Percentiles rank a stretch among this genome's conserved stretches.
Evolutionary conservation across 2,888 invertebrate genomes (phyloP).

Genomic region (Ryuthela nishihirai): DNA sequence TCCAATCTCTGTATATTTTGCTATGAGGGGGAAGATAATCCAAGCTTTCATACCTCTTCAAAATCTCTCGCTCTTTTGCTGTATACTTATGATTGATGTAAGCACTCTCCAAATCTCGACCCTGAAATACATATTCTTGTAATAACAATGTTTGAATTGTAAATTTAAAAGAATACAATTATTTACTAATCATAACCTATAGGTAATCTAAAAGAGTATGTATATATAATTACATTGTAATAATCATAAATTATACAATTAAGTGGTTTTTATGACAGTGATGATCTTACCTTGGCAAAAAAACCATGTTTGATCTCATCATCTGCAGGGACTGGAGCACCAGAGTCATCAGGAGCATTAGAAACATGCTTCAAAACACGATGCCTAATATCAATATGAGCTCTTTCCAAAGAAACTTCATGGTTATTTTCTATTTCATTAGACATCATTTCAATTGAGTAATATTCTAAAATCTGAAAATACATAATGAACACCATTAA

Average conservation of each 20-base stretch:
- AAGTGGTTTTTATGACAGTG: neutral
- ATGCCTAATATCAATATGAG: too few species aligned
- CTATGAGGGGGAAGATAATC: constrained; percentile 52
- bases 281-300: constrained; percentile 18
- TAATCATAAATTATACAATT: neutral
- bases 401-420: too few species aligned
- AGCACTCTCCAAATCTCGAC: constrained; percentile 51
- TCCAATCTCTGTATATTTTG: constrained; percentile 50
- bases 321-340: constrained; percentile 11
- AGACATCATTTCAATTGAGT: too few species aligned
- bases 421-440: too few species aligned
- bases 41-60: constrained; percentile 50
- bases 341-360: constrained; percentile 10
- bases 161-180: neutral
- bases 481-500: too few species aligned
- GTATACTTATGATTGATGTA: constrained; percentile 51
- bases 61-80: constrained; percentile 48
- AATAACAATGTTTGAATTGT: neutral
- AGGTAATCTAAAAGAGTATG: neutral
- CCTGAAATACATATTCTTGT: constrained; percentile 39
- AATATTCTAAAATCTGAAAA: too few species aligned
- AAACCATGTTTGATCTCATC: constrained; percentile 12
- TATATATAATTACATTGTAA: neutral
- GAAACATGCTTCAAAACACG: constrained; percentile 12
- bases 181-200: neutral